These are phyloP conservation scores for Rotaria socialis DNA, from an alignment of 2,888 invertebrate species.

Conservation along the genomic window DNA sequence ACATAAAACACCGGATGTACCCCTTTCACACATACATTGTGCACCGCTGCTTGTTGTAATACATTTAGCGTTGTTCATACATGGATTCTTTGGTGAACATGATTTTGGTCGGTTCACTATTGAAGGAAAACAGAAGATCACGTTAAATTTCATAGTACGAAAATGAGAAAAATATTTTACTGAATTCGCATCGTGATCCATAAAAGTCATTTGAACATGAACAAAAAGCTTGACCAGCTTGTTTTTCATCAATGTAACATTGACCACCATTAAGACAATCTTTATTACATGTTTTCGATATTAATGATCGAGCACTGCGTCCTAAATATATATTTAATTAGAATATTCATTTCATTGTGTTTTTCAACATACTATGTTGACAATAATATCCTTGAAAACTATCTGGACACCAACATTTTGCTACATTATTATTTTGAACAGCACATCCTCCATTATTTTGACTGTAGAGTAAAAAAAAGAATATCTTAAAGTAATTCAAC, in stretches of 20 bases:
- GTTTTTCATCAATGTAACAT: background rate
- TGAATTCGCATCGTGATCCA: background rate
- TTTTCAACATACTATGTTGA: background rate
- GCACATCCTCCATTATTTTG: constrained; percentile 17
- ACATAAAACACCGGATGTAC: constrained; percentile 6
- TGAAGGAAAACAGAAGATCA: too few species aligned
- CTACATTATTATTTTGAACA: constrained; percentile 6
- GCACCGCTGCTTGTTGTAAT: background rate
- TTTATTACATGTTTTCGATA: background rate
- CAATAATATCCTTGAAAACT: constrained; percentile 4
- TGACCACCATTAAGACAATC: background rate
- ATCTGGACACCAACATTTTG: constrained; percentile 22
- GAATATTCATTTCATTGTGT: too few species aligned
- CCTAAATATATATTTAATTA: background rate
- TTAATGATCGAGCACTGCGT: background rate
- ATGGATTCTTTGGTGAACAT: constrained; percentile 25
- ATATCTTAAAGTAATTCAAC: background rate
- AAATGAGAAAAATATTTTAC: background rate
- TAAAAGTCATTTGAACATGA: constrained; percentile 21
- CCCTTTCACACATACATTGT: background rate
- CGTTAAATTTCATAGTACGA: background rate
- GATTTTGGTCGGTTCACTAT: constrained; percentile 10
- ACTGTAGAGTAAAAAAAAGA: background rate
- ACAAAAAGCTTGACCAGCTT: background rate
- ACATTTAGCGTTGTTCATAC: constrained; percentile 28